Evolutionary conservation across 2,888 invertebrate species (phyloP), one percentile per base, ranked within the genome.

Genomic region (Margaritifera margaritifera): DNA sequence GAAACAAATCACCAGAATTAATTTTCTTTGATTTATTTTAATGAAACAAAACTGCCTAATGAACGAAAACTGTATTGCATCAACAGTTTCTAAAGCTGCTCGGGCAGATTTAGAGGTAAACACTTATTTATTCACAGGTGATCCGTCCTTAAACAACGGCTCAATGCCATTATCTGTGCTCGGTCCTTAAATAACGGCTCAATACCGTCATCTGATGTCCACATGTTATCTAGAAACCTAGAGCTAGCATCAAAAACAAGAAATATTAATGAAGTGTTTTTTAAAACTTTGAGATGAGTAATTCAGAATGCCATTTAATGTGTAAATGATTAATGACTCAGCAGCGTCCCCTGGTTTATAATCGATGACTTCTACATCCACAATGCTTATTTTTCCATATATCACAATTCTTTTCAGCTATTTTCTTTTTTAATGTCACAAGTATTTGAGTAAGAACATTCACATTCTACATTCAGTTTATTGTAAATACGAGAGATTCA

Each of bases 201-300:
- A n/a, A 81, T 60, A 11, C 71, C 78, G 25, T 74, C 70, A 27
- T 80, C 68, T 6, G 79, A 77, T 58, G 71, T 72, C 80, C 80
- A 80, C 51, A 79, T 58, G 58, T 72, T 73, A 42, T 75, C 79
- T 51, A 80, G 64, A 71, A 83, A 83, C 1, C 74, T 82, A 11
- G 82, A 80, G 53, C 74, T 54, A 3, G 72, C 68, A 53, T 82
- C 72, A 71, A 77, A 80, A 15, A 79, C 69, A 58, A 80, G 78
- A 25, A 84, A 66, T 20, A 82, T 54, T 19, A 83, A 11, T 15
- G 80, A 75, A 8, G 62, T 68, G 27, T 73, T 62, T 19, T 52
- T 69, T 31, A 5, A 78, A 63, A 1, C 60, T 50, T 22, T 51
- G 8, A 22, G 61, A 66, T 2, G 84, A 81, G 68, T 69, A 81